Percentiles rank a stretch among this genome's conserved stretches.
Conservation (phyloP, 2,113 vertebrate species). For the Ochotona curzoniae region DNA sequence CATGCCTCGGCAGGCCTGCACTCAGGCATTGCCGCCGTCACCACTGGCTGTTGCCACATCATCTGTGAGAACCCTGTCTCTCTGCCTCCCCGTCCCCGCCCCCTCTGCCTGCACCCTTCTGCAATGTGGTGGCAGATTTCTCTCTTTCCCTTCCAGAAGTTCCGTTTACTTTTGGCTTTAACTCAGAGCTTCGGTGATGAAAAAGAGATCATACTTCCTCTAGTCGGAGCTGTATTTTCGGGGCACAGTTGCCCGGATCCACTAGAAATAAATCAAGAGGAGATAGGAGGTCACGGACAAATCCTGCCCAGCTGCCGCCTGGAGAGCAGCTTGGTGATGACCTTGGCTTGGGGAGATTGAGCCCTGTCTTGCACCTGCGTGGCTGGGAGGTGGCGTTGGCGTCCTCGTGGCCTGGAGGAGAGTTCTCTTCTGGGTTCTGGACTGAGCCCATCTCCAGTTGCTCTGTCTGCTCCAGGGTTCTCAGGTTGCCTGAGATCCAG, state of each 20-base stretch:
- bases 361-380: background rate
- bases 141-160: slow-evolving; percentile 18
- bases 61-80: background rate
- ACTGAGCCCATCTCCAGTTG: background rate
- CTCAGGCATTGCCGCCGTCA: background rate
- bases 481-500: background rate
- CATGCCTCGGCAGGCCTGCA: rapidly evolving
- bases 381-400: background rate
- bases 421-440: background rate
- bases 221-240: slow-evolving; percentile 49
- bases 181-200: slow-evolving; percentile 10
- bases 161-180: slow-evolving; percentile 54
- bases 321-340: background rate
- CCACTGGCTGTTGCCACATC: background rate
- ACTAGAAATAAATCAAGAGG: slow-evolving; percentile 39
- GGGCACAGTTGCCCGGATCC: slow-evolving; percentile 22
- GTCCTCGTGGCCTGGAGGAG: background rate
- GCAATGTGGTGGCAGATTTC: background rate
- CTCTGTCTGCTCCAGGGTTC: background rate
- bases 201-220: slow-evolving; percentile 52
- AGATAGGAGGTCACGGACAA: background rate
- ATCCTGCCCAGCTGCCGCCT: background rate
- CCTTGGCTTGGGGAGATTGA: background rate
- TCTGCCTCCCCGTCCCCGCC: background rate
- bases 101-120: background rate